Conservation (phyloP, 2,888 invertebrate genomes). For the Eremobia ochroleuca region DNA sequence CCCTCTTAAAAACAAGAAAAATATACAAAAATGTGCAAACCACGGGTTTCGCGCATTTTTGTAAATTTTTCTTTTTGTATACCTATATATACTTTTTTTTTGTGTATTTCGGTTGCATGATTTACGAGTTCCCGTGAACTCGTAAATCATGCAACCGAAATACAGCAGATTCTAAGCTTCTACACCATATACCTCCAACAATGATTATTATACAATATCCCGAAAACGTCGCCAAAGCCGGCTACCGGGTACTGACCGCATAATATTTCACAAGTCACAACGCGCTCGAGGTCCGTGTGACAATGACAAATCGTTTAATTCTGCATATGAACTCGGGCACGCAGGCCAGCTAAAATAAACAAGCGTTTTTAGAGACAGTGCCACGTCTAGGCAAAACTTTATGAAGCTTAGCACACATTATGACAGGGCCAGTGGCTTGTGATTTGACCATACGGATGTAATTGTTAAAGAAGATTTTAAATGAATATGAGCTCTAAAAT, state of each 20-base stretch:
- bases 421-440: slow-evolving; percentile 29
- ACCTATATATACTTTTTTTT: too few species aligned
- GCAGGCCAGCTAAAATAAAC: slow-evolving; percentile 66
- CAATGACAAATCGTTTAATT: slow-evolving; percentile 73
- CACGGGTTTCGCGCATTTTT: too few species aligned
- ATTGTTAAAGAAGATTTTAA: slow-evolving; percentile 2
- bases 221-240: slow-evolving; percentile 53
- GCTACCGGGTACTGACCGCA: slow-evolving; percentile 67
- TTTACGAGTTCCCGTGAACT: not conserved
- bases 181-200: slow-evolving; percentile 41
- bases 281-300: slow-evolving; percentile 69
- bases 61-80: too few species aligned
- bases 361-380: slow-evolving; percentile 54
- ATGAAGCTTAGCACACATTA: slow-evolving; percentile 34
- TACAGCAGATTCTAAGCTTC: slow-evolving; percentile 1
- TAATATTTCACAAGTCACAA: slow-evolving; percentile 75
- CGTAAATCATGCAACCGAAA: slow-evolving; percentile 7
- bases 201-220: slow-evolving; percentile 66
- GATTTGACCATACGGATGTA: not conserved
- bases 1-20: not conserved
- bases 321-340: slow-evolving; percentile 66
- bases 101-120: too few species aligned
- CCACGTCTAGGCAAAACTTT: slow-evolving; percentile 39
- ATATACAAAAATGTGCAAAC: not conserved
- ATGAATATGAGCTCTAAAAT: not conserved